Evolutionary conservation across 2,797 vertebrate species (phyloP).

Genomic region (Chaunax sp.): DNA sequence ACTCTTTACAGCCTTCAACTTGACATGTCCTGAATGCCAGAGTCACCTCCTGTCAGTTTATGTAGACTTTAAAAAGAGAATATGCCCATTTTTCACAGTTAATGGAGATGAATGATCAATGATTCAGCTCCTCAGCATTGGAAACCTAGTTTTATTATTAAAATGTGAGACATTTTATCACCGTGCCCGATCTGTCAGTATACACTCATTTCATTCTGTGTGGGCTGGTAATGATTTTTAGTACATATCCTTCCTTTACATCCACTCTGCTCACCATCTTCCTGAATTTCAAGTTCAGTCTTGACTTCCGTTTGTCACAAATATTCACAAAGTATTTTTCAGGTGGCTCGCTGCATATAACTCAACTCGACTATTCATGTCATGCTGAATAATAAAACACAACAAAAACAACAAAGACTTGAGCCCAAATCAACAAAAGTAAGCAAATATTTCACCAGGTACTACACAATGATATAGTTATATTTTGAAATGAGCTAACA

Average conservation of each 20-base stretch:
- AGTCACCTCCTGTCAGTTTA: constrained; percentile 27
- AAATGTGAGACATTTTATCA: constrained; percentile 15
- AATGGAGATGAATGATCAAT: neutral
- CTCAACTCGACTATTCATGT: neutral
- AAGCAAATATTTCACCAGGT: neutral
- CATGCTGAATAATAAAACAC: neutral
- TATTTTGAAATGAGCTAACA: too few species aligned
- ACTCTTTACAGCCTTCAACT: constrained; percentile 36
- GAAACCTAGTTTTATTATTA: constrained; percentile 5
- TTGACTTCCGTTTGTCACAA: neutral
- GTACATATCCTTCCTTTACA: neutral
- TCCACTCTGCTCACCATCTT: neutral
- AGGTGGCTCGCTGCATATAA: neutral
- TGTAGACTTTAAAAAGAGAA: constrained; percentile 20
- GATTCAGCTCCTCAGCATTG: constrained; percentile 11
- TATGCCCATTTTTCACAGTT: constrained; percentile 18
- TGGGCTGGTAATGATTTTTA: neutral
- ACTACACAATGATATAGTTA: too few species aligned
- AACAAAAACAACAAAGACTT: neutral
- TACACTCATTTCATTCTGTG: neutral
- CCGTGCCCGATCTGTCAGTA: neutral
- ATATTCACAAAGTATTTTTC: neutral
- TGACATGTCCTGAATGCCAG: constrained; percentile 22
- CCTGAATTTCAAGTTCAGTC: neutral
- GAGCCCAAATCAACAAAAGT: neutral